phyloP scores from a whole-genome alignment of 1,140 invertebrate genomes.

The Sinella curviseta region DNA sequence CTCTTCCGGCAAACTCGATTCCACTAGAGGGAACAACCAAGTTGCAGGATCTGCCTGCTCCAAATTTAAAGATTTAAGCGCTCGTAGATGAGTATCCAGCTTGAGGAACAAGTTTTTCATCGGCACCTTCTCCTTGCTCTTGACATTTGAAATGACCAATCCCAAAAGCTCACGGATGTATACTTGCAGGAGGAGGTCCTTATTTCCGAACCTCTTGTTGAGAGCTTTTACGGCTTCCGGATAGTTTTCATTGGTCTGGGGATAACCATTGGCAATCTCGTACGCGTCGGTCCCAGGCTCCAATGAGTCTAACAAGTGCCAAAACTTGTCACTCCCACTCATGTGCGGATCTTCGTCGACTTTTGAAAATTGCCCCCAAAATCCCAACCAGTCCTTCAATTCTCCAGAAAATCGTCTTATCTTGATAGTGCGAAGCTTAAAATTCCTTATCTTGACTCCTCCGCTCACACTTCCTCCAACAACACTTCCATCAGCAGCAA shows the following conservation, averaged over 20 bases:
- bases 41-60: neutral
- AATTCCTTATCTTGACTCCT: neutral
- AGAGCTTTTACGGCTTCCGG: neutral
- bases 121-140: neutral
- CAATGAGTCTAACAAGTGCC: slow-evolving; percentile 38
- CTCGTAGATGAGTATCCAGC: neutral
- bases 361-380: slow-evolving; percentile 52
- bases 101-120: neutral
- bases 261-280: neutral
- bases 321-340: slow-evolving; percentile 49
- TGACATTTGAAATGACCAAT: neutral
- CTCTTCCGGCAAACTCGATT: neutral
- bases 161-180: neutral
- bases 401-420: slow-evolving; percentile 49
- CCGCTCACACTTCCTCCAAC: neutral
- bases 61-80: neutral
- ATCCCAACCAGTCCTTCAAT: slow-evolving; percentile 32
- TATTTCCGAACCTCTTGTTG: neutral
- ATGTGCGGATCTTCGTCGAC: slow-evolving; percentile 51
- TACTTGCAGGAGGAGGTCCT: neutral
- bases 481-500: neutral
- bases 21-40: neutral
- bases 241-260: neutral
- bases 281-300: neutral
- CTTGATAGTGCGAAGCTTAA: slow-evolving; percentile 34